phyloP scores from a whole-genome alignment of 2,797 vertebrate genomes.

The Cephalopachus bancanus region DNA sequence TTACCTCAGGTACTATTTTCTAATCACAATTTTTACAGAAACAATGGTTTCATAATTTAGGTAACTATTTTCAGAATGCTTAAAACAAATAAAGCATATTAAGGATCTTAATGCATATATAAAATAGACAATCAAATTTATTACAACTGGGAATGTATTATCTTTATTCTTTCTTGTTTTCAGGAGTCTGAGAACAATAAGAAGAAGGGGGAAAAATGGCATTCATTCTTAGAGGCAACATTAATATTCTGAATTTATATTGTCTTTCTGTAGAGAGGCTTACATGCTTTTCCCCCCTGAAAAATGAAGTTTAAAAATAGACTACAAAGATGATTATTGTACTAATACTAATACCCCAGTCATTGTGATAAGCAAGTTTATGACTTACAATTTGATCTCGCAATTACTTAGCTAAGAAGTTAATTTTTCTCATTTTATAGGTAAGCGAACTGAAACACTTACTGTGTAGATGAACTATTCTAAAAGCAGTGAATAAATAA shows the following conservation, averaged over 20 bases:
- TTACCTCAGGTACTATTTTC: neutral
- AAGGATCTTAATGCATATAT: neutral
- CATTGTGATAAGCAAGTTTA: neutral
- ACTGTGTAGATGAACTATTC: neutral
- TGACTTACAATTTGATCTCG: conserved; percentile 1
- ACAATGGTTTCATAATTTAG: conserved; percentile 20
- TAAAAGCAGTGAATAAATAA: neutral
- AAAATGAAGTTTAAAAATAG: neutral
- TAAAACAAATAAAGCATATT: neutral
- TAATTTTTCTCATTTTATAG: neutral
- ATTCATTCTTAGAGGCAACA: neutral
- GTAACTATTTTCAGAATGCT: neutral
- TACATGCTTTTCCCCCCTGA: neutral
- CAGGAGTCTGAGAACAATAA: neutral
- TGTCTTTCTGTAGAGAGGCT: neutral
- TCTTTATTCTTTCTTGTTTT: neutral
- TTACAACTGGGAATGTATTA: neutral
- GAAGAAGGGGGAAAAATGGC: neutral
- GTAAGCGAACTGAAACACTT: neutral
- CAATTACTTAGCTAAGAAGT: neutral
- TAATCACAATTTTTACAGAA: neutral
- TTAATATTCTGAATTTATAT: neutral
- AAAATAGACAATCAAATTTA: neutral
- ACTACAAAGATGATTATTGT: neutral
- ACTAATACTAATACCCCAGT: neutral